phyloP scores from a whole-genome alignment of 2,113 vertebrate species.

The Hyperopisus bebe region DNA sequence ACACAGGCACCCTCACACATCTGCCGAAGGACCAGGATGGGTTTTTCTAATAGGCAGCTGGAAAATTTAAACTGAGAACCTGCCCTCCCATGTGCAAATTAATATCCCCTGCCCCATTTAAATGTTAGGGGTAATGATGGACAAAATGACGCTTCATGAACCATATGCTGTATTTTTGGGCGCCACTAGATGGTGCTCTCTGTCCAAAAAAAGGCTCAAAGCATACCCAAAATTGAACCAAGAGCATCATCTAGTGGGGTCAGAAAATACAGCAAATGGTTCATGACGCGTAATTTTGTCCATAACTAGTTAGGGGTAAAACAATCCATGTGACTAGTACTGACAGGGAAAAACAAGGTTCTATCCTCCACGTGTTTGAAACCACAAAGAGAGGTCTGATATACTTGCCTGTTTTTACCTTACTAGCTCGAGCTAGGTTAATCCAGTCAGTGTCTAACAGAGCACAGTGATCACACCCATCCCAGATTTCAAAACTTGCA shows the following conservation, averaged over 20 bases:
- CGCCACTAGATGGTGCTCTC: background rate
- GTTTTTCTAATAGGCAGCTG: background rate
- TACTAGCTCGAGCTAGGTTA: background rate
- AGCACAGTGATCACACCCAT: background rate
- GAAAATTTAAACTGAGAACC: background rate
- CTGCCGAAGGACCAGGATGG: background rate
- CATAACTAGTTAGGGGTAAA: background rate
- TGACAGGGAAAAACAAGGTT: background rate
- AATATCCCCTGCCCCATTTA: background rate
- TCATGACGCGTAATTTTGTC: background rate
- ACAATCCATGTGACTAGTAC: background rate
- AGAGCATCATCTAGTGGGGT: background rate
- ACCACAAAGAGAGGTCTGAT: background rate
- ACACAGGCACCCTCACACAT: background rate
- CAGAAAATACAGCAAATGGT: background rate
- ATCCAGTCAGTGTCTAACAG: background rate
- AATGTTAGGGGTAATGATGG: background rate
- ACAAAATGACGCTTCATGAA: background rate
- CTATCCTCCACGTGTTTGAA: background rate
- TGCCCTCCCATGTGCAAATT: background rate
- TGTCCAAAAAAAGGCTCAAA: background rate
- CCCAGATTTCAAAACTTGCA: background rate
- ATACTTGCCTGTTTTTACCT: background rate
- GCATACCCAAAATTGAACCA: background rate
- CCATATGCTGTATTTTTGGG: background rate